These are phyloP conservation scores for Heterocephalus glaber DNA, from an alignment of 2,113 vertebrate species.

Conservation along the genomic window DNA sequence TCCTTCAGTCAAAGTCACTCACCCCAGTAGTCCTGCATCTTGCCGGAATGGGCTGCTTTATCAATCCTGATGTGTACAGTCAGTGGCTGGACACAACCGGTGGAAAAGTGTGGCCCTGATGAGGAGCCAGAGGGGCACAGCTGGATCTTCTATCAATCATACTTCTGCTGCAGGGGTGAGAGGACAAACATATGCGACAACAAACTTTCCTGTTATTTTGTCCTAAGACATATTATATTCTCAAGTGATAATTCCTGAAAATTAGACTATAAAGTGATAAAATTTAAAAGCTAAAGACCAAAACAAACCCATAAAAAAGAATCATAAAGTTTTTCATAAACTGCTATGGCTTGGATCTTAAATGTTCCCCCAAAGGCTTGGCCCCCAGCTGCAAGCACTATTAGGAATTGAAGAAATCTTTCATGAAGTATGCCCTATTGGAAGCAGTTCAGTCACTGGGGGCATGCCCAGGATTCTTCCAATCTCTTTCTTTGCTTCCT, in stretches of 20 bases:
- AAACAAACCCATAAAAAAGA: background rate
- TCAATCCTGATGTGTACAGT: background rate
- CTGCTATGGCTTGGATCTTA: background rate
- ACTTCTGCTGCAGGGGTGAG: background rate
- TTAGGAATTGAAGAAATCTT: background rate
- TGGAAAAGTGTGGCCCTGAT: background rate
- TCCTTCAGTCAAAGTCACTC: background rate
- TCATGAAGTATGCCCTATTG: background rate
- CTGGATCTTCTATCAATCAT: background rate
- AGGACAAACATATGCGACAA: background rate
- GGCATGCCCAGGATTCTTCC: background rate
- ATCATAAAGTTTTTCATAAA: constrained; percentile 29
- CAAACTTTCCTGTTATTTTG: constrained; percentile 29
- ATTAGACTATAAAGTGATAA: background rate
- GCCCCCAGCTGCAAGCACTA: background rate
- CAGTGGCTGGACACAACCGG: background rate
- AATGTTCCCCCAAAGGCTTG: background rate
- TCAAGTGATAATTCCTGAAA: background rate
- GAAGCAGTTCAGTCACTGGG: background rate
- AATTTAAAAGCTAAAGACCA: constrained; percentile 39
- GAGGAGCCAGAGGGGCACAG: background rate
- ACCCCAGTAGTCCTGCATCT: background rate
- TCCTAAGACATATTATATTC: background rate
- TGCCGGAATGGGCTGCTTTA: background rate
- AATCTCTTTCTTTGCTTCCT: background rate